Evolutionary conservation across 2,888 invertebrate genomes (phyloP).

Genomic region (Siphonodentalium dalli): DNA sequence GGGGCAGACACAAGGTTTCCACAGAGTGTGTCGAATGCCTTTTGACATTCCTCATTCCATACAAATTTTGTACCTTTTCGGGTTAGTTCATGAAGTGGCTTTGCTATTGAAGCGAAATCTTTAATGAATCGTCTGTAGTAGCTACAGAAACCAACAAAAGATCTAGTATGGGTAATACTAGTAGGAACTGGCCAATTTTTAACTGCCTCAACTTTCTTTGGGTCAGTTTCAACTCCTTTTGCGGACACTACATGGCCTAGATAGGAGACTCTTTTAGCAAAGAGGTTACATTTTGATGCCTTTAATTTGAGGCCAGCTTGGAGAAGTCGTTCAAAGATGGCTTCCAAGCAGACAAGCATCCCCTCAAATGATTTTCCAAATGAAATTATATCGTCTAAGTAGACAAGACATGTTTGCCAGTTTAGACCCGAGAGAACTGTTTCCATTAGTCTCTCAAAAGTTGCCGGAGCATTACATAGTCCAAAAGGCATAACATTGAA

Average conservation of each 20-base stretch:
- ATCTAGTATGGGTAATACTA: background rate
- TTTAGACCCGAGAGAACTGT: constrained; percentile 1
- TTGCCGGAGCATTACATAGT: too few species aligned
- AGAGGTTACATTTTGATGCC: constrained; percentile 18
- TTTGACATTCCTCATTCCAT: constrained; percentile 5
- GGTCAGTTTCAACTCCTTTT: constrained; percentile 10
- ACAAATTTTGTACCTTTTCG: constrained; percentile 2
- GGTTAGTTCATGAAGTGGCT: constrained; percentile 10
- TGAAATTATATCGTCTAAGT: background rate
- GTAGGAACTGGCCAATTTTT: constrained; percentile 9
- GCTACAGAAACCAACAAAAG: constrained; percentile 9
- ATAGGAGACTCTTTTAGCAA: constrained; percentile 6
- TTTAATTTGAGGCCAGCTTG: constrained; percentile 23
- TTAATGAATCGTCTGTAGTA: constrained; percentile 12
- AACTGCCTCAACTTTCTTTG: constrained; percentile 7
- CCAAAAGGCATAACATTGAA: too few species aligned
- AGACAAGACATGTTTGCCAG: constrained; percentile 6
- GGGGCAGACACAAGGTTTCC: background rate
- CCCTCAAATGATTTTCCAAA: background rate
- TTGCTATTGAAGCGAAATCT: constrained; percentile 1
- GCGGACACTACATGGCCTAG: constrained; percentile 15
- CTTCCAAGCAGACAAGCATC: background rate
- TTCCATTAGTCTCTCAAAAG: constrained; percentile 20
- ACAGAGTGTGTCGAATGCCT: background rate
- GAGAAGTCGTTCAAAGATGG: constrained; percentile 12